Base-by-base conservation (phyloP, 2,797 vertebrate species). In the Ctenochaetus hawaiiensis region DNA sequence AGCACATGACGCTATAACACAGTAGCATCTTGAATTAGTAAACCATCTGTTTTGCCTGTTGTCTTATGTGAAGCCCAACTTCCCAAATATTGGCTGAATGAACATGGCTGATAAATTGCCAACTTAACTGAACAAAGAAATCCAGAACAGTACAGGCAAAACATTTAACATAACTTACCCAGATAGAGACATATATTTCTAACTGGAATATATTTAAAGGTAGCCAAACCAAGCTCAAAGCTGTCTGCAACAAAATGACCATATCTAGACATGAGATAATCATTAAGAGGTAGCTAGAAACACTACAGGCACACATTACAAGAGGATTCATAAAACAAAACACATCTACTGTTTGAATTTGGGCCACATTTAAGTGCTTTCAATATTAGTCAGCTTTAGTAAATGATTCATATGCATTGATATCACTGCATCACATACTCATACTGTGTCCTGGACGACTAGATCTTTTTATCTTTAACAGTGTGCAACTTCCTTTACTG, bases 1-100 rank as follows among this genome's bases (percentile, higher is more conserved):
- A 75, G 37, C 69, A 61, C 10, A 26, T 72, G 65, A 75, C 43
- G 57, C 5, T 53, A 10, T 30, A 49, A 30, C 44, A 67, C 16
- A 47, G 41, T 8, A 37, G 44, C 39, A 69, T 64, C 39, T 43
- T 10, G 37, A 8, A 48, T 49, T 0, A 12, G 2, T 67, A 11
- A 61, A 57, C 22, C 11, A 43, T 49, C 41, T 57, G 52, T 41
- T 66, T 58, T 30, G 49, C 12, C 4, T 49, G 9, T 67, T 52
- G 9, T 14, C 53, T 30, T 12, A 44, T 53, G 1, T 70, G 11
- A 26, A 49, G 8, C 16, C 26, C 18, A 62, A 6, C 5, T 51
- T 60, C 13, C 17, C 5, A 62, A 57, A 57, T 52, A 49, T 26
- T 18, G 0, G 17, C 34, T 47, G 47, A 3, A 26, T 62, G 1